Percentiles rank a stretch among this genome's conserved stretches.
phyloP scores from a whole-genome alignment of 2,113 vertebrate species.

The Heteronetta atricapilla region DNA sequence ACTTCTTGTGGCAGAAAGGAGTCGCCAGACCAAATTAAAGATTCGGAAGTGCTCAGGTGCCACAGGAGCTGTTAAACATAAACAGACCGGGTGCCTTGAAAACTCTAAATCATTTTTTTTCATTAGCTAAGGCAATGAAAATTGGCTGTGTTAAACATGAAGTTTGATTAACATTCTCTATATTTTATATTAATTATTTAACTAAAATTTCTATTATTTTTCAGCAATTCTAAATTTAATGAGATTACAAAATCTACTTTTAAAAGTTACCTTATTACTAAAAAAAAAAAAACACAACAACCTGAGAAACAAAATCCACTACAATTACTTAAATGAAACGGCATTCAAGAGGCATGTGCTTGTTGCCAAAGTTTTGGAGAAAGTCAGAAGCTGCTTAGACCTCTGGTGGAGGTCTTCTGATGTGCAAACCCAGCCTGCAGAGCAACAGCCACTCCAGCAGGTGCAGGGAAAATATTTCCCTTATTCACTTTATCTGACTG shows the following conservation, averaged over 20 bases:
- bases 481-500: conserved; percentile 24
- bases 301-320: not conserved
- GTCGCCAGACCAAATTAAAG: not conserved
- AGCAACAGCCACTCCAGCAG: conserved; percentile 47
- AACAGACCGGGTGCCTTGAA: not conserved
- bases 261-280: not conserved
- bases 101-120: not conserved
- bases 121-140: not conserved
- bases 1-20: not conserved
- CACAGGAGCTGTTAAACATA: not conserved
- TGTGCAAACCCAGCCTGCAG: conserved; percentile 1
- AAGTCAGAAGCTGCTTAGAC: conserved; percentile 28
- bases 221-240: not conserved
- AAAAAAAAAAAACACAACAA: not conserved
- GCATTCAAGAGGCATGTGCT: not conserved
- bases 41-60: not conserved
- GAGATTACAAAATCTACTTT: not conserved
- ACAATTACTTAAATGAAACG: not conserved
- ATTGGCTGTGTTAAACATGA: not conserved
- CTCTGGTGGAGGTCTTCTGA: conserved; percentile 18
- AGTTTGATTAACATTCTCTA: not conserved
- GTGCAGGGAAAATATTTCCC: conserved; percentile 41
- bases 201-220: not conserved
- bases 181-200: not conserved
- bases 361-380: not conserved